phyloP scores from a whole-genome alignment of 2,113 vertebrate species.

The Saccopteryx leptura region DNA sequence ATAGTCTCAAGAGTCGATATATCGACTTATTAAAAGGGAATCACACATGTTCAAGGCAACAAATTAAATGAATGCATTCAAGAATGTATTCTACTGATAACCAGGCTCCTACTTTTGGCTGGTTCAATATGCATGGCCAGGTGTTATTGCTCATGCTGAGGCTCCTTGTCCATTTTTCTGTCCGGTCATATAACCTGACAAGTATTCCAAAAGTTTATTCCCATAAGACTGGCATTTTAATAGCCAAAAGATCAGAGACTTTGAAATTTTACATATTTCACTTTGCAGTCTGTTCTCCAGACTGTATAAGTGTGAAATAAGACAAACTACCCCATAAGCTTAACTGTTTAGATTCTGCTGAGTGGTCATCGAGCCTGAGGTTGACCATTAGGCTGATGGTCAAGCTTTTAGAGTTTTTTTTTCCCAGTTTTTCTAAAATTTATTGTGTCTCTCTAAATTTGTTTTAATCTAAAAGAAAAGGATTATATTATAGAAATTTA shows the following conservation, averaged over 20 bases:
- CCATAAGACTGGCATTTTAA: not conserved
- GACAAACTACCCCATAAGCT: not conserved
- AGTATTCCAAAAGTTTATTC: not conserved
- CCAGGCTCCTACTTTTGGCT: not conserved
- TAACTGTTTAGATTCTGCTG: conserved; percentile 16
- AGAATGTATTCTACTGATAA: not conserved
- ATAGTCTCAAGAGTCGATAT: not conserved
- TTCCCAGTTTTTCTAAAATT: conserved; percentile 20
- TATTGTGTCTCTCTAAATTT: not conserved
- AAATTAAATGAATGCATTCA: not conserved
- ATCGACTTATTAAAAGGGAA: not conserved
- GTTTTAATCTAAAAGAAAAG: conserved; percentile 20
- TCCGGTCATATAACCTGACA: not conserved
- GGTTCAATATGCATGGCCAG: not conserved
- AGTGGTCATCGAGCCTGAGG: not conserved
- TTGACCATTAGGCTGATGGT: not conserved
- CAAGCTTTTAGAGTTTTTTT: not conserved
- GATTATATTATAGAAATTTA: not conserved
- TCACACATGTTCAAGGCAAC: not conserved
- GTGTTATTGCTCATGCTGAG: not conserved
- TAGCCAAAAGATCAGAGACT: not conserved
- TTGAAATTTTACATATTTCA: conserved; percentile 17
- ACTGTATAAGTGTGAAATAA: not conserved
- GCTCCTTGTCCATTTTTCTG: not conserved
- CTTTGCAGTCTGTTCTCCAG: not conserved